A percentile compares a stretch with the other conserved stretches of the same genome.
These are phyloP conservation scores for Eubasilissa splendida DNA, from an alignment of 2,888 invertebrate genomes.

Conservation along the genomic window DNA sequence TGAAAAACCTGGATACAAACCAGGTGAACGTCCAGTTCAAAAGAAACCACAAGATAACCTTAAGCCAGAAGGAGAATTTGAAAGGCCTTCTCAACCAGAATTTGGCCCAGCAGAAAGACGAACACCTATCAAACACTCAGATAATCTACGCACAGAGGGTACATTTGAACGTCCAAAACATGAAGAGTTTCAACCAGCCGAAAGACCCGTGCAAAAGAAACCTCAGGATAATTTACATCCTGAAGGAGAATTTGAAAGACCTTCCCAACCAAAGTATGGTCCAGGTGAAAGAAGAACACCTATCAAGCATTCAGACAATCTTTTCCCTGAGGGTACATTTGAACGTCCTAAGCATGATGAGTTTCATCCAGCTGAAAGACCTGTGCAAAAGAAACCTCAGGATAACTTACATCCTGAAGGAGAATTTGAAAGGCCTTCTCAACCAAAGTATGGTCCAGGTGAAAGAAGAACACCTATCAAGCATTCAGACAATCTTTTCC, in stretches of 20 bases:
- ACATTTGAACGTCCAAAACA: conserved; percentile 63
- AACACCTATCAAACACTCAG: conserved; percentile 66
- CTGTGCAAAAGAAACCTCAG: conserved; percentile 69
- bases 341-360: conserved; percentile 65
- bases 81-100: conserved; percentile 65
- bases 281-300: conserved; percentile 63
- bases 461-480: conserved; percentile 64
- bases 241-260: conserved; percentile 71
- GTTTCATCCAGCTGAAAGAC: conserved; percentile 69
- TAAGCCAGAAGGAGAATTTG: conserved; percentile 67
- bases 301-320: conserved; percentile 62
- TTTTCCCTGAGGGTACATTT: conserved; percentile 72
- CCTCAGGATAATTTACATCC: conserved; percentile 70
- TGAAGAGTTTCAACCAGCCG: conserved; percentile 64
- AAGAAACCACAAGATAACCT: conserved; percentile 68
- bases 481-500: conserved; percentile 69
- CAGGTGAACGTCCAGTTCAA: conserved; percentile 63
- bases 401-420: conserved; percentile 75
- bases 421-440: conserved; percentile 67
- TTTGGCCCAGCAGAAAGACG: conserved; percentile 66
- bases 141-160: conserved; percentile 70
- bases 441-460: conserved; percentile 63
- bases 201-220: conserved; percentile 64
- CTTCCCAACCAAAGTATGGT: conserved; percentile 66
- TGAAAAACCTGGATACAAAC: conserved; percentile 60